phyloP scores from a whole-genome alignment of 2,888 invertebrate species.

The Bedellia somnulentella region DNA sequence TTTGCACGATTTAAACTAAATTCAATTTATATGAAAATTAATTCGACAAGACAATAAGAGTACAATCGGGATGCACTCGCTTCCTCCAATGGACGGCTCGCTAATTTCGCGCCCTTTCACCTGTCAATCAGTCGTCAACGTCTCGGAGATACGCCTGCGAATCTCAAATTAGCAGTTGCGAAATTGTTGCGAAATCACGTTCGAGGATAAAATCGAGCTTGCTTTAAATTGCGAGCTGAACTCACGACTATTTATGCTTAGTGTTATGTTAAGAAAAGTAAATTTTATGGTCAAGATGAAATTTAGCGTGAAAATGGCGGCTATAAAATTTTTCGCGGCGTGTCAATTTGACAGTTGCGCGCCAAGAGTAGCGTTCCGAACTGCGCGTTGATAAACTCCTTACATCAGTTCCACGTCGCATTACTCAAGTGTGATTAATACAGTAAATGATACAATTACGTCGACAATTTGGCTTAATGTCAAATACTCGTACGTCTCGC shows the following conservation, averaged over 20 bases:
- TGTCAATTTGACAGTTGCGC: slow-evolving; percentile 30
- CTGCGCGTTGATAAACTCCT: slow-evolving; percentile 1
- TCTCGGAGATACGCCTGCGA: slow-evolving; percentile 20
- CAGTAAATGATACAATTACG: slow-evolving; percentile 24
- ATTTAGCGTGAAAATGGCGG: slow-evolving; percentile 19
- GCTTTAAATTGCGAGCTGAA: no score
- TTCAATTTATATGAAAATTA: slow-evolving; percentile 16
- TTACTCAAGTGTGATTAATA: slow-evolving; percentile 28
- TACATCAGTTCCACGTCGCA: slow-evolving; percentile 14
- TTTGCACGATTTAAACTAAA: slow-evolving; percentile 13
- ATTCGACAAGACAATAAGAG: slow-evolving; percentile 19
- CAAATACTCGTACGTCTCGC: no score
- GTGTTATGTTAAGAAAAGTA: no score
- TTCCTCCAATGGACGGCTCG: slow-evolving; percentile 19
- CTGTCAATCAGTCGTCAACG: slow-evolving; percentile 51
- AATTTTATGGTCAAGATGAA: no score
- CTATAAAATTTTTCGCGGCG: slow-evolving; percentile 33
- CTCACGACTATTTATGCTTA: no score
- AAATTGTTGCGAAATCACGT: slow-evolving; percentile 32
- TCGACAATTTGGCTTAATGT: slow-evolving; percentile 25
- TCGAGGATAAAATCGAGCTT: no score
- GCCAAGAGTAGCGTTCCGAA: slow-evolving; percentile 11
- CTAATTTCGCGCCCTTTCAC: slow-evolving; percentile 56
- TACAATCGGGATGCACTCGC: slow-evolving; percentile 15
- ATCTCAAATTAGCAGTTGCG: slow-evolving; percentile 28